A percentile compares a stretch with the other conserved stretches of the same genome.
phyloP scores from a whole-genome alignment of 2,113 vertebrate genomes.

The Podocnemis expansa region DNA sequence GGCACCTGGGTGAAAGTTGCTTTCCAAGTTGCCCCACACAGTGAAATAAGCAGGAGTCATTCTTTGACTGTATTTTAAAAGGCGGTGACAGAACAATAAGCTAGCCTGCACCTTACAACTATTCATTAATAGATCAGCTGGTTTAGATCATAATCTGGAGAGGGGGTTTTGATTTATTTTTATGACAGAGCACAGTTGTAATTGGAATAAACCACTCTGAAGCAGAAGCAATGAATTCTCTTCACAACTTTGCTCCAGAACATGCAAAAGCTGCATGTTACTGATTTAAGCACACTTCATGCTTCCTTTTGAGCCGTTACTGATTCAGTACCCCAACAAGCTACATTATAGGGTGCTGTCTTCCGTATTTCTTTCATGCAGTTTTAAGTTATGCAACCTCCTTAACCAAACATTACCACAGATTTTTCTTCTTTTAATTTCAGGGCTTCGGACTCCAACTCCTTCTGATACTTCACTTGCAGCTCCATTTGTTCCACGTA shows the following conservation, averaged over 20 bases:
- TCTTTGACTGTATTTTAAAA: background rate
- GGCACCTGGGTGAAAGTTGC: background rate
- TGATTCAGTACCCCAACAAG: accelerated
- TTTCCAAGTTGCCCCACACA: background rate
- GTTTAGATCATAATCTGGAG: background rate
- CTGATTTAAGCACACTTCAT: background rate
- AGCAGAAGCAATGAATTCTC: background rate
- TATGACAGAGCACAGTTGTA: background rate
- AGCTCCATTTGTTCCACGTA: background rate
- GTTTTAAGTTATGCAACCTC: accelerated
- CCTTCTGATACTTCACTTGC: background rate
- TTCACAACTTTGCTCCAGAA: accelerated
- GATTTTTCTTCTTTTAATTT: background rate
- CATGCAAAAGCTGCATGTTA: accelerated
- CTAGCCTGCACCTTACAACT: accelerated
- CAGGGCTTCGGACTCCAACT: background rate
- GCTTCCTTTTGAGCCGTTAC: background rate
- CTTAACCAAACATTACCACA: background rate
- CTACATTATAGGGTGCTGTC: accelerated
- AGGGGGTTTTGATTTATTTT: background rate
- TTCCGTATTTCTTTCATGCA: background rate
- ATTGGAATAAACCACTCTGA: accelerated
- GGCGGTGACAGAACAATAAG: background rate
- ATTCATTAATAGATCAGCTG: accelerated
- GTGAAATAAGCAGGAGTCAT: background rate